Conservation (phyloP, 1,140 invertebrate species). For the Ostrea denselamellosa region DNA sequence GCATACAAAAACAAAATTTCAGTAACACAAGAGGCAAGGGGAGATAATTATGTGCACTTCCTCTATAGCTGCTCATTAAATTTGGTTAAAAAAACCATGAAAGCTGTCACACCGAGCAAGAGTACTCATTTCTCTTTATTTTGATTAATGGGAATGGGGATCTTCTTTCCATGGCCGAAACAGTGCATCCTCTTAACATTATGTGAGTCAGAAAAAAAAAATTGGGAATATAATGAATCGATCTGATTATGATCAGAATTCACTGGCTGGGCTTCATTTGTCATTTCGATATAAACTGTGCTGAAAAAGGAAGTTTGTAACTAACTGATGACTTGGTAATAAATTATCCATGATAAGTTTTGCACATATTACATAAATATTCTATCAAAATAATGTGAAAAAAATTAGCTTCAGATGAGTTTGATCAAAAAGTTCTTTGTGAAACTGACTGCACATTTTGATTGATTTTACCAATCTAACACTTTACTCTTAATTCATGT, state of each 20-base stretch:
- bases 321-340: neutral
- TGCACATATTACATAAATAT: neutral
- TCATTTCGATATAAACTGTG: neutral
- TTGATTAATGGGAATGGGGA: slow-evolving; percentile 24
- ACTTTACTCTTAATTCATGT: neutral
- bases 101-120: neutral
- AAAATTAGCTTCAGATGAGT: no score
- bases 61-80: slow-evolving; percentile 18
- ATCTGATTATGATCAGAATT: slow-evolving; percentile 10
- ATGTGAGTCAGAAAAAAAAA: slow-evolving; percentile 23
- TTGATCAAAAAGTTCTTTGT: no score
- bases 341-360: neutral
- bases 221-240: slow-evolving; percentile 19
- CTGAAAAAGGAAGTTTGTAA: neutral
- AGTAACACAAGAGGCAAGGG: slow-evolving; percentile 9
- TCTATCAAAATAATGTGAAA: neutral
- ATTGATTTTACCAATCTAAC: neutral
- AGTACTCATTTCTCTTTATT: slow-evolving; percentile 34
- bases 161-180: slow-evolving; percentile 32
- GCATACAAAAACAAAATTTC: neutral
- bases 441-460: no score
- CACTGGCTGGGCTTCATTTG: neutral
- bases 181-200: slow-evolving; percentile 25
- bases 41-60: slow-evolving; percentile 30
- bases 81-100: slow-evolving; percentile 36